A percentile compares a stretch with the other conserved stretches of the same genome.
These are phyloP conservation scores for Sebastes taczanowskii DNA, from an alignment of 2,797 vertebrate genomes.

Conservation along the genomic window DNA sequence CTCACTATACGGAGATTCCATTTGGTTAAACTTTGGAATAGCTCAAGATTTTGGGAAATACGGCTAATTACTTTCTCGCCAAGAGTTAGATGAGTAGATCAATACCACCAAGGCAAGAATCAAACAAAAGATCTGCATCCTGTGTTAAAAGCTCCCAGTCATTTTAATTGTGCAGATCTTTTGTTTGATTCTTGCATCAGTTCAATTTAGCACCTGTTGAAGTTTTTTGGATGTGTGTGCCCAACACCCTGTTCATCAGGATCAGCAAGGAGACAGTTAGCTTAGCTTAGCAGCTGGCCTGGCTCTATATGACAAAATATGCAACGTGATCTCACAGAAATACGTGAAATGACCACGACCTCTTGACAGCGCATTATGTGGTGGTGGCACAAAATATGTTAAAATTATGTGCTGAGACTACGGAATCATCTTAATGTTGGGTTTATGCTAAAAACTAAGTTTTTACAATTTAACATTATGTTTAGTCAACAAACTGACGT, in stretches of 20 bases:
- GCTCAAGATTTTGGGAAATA: neutral
- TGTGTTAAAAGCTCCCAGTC: neutral
- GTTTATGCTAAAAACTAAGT: no score
- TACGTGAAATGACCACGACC: no score
- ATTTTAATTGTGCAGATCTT: neutral
- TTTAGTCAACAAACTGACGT: no score
- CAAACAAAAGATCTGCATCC: neutral
- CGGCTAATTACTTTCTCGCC: neutral
- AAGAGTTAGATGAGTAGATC: neutral
- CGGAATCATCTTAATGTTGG: no score
- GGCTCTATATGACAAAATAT: neutral
- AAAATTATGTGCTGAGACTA: no score
- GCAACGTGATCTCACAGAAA: no score
- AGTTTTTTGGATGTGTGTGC: no score
- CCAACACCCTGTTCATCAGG: no score
- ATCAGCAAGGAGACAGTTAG: neutral
- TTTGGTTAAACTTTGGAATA: neutral
- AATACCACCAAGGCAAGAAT: neutral
- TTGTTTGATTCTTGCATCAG: neutral
- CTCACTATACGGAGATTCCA: neutral
- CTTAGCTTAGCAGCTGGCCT: neutral
- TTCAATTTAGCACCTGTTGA: no score
- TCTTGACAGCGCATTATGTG: no score
- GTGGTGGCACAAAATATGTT: no score
- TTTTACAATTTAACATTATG: no score